Evolutionary conservation across 2,888 invertebrate species (phyloP), one percentile per base, ranked within the genome.

Genomic region (Apoda limacodes): DNA sequence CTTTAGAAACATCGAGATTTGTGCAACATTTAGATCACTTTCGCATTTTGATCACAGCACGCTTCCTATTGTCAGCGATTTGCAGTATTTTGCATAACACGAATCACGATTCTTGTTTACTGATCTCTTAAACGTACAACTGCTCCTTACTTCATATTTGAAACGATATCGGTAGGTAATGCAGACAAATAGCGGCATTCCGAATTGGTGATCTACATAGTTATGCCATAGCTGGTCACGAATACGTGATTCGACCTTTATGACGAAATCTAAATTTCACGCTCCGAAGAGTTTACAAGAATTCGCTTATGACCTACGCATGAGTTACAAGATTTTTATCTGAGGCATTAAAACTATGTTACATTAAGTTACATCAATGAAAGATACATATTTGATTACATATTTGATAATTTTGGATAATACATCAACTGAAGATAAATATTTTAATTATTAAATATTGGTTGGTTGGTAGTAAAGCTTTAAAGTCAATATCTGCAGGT

Each of bases 181-280:
- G 55, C 54, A 53, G 57, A 56, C 55, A 61, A 67, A 66, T 56
- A 57, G 57, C 65, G 60, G 56, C 56, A 56, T 60, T 65, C 40
- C 48, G 43, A 46, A 44, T 52, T 50, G 39, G 43, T 61, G 70
- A 65, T 74, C 74, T 56, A n/a, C n/a, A n/a, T n/a, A 67, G 66
- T 74, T 76, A 62, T 60, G 57, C 58, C 54, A 57, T 46, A 50
- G 41, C 40, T 40, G 50, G 60, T 67, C 67, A 69, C 63, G 66
- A 68, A 39, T 44, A 36, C 42, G 39, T 49, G 42, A 36, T 42
- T 41, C 53, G 69, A 64, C 72, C 74, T 76, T 72, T 60, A 42
- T 63, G 62, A 57, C 57, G 55, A 64, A 68, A 68, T 61, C 59
- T n/a, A n/a, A n/a, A n/a, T n/a, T n/a, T n/a, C n/a, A n/a, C n/a